phyloP scores from a whole-genome alignment of 2,888 invertebrate species.

The Drosophila suboccidentalis region DNA sequence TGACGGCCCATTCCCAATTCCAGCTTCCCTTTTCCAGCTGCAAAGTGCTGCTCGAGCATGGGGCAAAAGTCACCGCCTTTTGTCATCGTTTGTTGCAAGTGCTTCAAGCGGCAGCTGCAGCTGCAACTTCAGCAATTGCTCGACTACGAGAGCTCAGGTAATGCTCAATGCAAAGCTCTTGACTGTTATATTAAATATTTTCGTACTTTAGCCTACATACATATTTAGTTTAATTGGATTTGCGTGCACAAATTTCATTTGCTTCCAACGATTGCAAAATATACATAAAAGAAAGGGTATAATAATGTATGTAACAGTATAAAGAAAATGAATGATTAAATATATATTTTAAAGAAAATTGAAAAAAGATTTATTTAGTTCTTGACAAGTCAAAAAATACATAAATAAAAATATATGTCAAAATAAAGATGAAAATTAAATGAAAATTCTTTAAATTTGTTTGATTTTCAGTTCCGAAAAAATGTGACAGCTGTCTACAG shows the following conservation, averaged over 20 bases:
- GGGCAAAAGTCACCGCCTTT: constrained; percentile 47
- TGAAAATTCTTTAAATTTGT: not conserved
- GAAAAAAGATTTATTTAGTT: not conserved
- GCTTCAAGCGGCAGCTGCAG: constrained; percentile 22
- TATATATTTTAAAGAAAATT: not conserved
- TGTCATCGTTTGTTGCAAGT: constrained; percentile 44
- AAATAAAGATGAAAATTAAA: not conserved
- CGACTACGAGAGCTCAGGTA: constrained; percentile 33
- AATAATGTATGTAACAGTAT: not conserved
- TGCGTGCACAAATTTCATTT: constrained; percentile 37
- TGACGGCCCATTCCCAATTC: constrained; percentile 48
- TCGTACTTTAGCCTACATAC: constrained; percentile 26
- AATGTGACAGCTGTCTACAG: not conserved
- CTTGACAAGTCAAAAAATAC: not conserved
- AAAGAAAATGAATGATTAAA: not conserved
- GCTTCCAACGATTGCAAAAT: constrained; percentile 23
- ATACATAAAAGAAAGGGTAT: not conserved
- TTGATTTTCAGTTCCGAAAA: not conserved
- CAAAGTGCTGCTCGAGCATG: constrained; percentile 44
- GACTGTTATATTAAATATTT: constrained; percentile 55
- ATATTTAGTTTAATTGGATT: constrained; percentile 67
- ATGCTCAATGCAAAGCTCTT: constrained; percentile 51
- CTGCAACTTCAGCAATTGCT: constrained; percentile 32
- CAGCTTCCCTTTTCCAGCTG: not conserved
- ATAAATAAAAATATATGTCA: not conserved